These are phyloP conservation scores for Montipora capitata DNA, from an alignment of 92 coral and sea anemone genomes.

Conservation along the genomic window DNA sequence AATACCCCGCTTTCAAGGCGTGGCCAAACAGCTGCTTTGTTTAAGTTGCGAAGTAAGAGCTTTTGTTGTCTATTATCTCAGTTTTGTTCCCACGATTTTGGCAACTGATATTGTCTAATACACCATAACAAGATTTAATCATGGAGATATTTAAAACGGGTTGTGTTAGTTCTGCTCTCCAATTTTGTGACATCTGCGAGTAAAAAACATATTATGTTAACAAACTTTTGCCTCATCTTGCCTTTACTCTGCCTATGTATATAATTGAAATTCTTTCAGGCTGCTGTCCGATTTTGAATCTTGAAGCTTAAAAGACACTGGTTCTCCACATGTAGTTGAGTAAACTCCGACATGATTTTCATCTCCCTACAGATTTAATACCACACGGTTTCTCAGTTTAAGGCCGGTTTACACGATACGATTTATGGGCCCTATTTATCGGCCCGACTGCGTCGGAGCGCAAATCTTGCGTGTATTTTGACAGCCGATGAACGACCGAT, in stretches of 20 bases:
- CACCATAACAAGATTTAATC: conserved; percentile 13
- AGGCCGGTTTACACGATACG: too few species aligned
- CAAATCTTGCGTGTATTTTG: too few species aligned
- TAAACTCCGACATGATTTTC: too few species aligned
- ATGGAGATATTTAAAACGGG: conserved; percentile 34
- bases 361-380: too few species aligned
- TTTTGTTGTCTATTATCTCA: conserved; percentile 34
- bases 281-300: neutral
- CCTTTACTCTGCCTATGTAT: neutral
- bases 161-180: neutral
- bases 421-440: too few species aligned
- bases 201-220: too few species aligned
- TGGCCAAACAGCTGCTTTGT: conserved; percentile 24
- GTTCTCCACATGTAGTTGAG: neutral
- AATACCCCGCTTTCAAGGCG: neutral
- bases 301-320: neutral
- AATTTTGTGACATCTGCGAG: neutral
- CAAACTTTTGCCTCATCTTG: neutral
- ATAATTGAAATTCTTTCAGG: too few species aligned
- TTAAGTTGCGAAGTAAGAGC: neutral
- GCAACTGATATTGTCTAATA: conserved; percentile 1
- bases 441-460: too few species aligned
- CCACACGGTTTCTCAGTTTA: too few species aligned
- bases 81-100: conserved; percentile 11
- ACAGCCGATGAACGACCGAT: too few species aligned